These are phyloP conservation scores for Ectropis grisescens DNA, from an alignment of 1,140 invertebrate species.

Conservation along the genomic window DNA sequence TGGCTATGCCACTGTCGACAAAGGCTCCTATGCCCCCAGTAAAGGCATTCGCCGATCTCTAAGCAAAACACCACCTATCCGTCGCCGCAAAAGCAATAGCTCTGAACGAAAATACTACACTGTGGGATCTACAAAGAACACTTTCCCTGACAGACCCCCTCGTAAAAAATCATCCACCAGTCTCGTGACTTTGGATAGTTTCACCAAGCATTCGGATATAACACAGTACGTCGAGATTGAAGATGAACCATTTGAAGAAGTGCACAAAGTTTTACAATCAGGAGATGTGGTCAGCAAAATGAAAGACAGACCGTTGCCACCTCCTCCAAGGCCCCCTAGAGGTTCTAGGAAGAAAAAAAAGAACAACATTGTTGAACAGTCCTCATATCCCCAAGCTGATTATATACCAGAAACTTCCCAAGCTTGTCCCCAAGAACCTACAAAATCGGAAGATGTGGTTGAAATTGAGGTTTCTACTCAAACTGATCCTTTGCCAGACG, in stretches of 20 bases:
- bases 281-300: constrained; percentile 83
- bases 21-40: constrained; percentile 38
- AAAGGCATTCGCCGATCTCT: constrained; percentile 38
- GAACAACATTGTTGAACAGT: constrained; percentile 36
- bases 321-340: constrained; percentile 83
- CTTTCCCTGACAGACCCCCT: constrained; percentile 60
- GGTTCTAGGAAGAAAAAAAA: constrained; percentile 62
- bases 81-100: constrained; percentile 50
- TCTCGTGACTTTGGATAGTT: constrained; percentile 56
- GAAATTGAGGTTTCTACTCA: constrained; percentile 84
- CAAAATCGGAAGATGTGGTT: constrained; percentile 38
- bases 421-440: constrained; percentile 10
- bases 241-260: constrained; percentile 69
- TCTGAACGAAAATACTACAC: constrained; percentile 79
- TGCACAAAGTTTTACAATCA: constrained; percentile 74
- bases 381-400: too few species aligned
- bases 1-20: constrained; percentile 79
- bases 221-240: constrained; percentile 75
- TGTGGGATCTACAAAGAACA: constrained; percentile 65
- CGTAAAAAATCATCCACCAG: constrained; percentile 68
- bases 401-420: too few species aligned
- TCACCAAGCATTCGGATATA: constrained; percentile 57
- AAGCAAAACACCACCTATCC: constrained; percentile 50
- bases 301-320: constrained; percentile 84
- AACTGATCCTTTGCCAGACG: constrained; percentile 84